A percentile compares a stretch with the other conserved stretches of the same genome.
phyloP scores from a whole-genome alignment of 2,797 vertebrate genomes.

The Saxicola maurus region DNA sequence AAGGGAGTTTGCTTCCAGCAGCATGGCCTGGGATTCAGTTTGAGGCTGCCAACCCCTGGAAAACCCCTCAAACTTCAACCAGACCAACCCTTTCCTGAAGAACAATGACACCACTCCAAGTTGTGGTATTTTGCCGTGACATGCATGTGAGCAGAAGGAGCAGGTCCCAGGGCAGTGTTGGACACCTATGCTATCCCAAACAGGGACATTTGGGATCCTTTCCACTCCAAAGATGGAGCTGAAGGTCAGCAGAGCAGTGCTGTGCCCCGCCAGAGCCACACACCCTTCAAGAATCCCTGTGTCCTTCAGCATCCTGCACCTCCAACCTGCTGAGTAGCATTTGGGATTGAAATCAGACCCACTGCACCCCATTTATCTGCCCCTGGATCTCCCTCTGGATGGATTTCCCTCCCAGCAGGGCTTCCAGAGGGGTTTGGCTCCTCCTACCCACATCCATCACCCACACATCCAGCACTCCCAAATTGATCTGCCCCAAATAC shows the following conservation, averaged over 20 bases:
- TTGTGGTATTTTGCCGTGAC: accelerated
- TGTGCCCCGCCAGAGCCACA: background rate
- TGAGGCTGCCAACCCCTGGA: background rate
- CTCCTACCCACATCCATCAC: background rate
- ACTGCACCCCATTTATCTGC: background rate
- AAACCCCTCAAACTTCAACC: background rate
- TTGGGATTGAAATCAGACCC: background rate
- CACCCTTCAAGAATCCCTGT: accelerated
- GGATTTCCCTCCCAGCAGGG: background rate
- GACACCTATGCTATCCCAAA: background rate
- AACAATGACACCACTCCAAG: accelerated
- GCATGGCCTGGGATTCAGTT: accelerated
- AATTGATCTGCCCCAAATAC: background rate
- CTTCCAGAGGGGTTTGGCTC: background rate
- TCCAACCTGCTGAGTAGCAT: accelerated
- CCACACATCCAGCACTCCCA: background rate
- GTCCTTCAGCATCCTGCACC: background rate
- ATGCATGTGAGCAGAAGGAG: accelerated
- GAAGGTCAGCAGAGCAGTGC: background rate
- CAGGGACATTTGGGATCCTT: background rate
- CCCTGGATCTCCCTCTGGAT: background rate
- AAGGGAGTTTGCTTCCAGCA: background rate
- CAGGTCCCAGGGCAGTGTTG: background rate
- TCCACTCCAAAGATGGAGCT: accelerated
- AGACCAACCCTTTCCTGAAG: background rate